phyloP scores from a whole-genome alignment of 2,113 vertebrate genomes.

The Vidua macroura region DNA sequence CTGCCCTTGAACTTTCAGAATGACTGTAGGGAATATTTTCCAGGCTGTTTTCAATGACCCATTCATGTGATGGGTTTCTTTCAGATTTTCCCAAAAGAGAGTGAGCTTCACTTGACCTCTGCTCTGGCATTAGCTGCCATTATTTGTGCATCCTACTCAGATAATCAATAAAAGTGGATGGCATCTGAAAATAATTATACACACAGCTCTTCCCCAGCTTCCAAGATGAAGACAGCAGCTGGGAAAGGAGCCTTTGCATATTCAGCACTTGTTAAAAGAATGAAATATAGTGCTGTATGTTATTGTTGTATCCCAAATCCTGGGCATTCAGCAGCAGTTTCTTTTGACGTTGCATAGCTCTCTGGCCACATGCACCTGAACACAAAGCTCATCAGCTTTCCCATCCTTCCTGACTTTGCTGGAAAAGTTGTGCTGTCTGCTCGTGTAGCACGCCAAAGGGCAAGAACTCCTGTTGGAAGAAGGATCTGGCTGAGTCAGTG shows the following conservation, averaged over 20 bases:
- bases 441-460: fast-evolving
- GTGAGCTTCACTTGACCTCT: background rate
- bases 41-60: constrained; percentile 24
- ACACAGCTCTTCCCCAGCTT: background rate
- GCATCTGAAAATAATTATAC: constrained; percentile 28
- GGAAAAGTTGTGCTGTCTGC: background rate
- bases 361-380: background rate
- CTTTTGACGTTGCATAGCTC: background rate
- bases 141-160: background rate
- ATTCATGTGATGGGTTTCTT: background rate
- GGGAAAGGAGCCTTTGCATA: constrained; percentile 51
- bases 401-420: background rate
- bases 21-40: constrained; percentile 18
- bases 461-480: background rate
- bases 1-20: constrained; percentile 41
- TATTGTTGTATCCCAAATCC: background rate
- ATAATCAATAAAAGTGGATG: constrained; percentile 35
- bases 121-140: background rate
- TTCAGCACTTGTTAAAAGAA: constrained; percentile 57
- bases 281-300: background rate
- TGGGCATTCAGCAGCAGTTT: background rate
- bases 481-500: background rate
- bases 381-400: background rate
- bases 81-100: constrained; percentile 15
- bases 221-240: constrained; percentile 36